Evolutionary conservation across 2,113 vertebrate species (phyloP).

Genomic region (Speoplatyrhinus poulsoni): DNA sequence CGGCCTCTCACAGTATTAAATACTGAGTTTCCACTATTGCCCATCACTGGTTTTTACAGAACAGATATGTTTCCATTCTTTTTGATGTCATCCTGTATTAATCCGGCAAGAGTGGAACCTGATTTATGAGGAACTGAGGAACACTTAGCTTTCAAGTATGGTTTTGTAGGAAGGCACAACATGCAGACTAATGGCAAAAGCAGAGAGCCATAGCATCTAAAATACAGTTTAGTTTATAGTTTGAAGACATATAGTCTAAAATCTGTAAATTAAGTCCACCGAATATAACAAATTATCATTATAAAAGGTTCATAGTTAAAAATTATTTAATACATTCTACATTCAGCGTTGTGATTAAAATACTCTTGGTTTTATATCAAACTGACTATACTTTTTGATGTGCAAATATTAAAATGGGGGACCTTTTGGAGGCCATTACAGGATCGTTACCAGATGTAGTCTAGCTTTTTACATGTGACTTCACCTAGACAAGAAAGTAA

Average conservation of each 20-base stretch:
- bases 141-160: slow-evolving; percentile 45
- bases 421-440: neutral
- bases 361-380: slow-evolving; percentile 6
- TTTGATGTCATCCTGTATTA: slow-evolving; percentile 51
- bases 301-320: neutral
- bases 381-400: neutral
- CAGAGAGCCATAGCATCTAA: slow-evolving; percentile 48
- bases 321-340: no score
- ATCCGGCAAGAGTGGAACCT: slow-evolving; percentile 26
- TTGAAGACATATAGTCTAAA: slow-evolving; percentile 8
- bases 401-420: neutral
- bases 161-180: slow-evolving; percentile 37
- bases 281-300: slow-evolving; percentile 28
- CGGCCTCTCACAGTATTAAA: slow-evolving; percentile 1
- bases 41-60: slow-evolving; percentile 15
- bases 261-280: neutral
- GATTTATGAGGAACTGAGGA: slow-evolving; percentile 59
- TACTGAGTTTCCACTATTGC: neutral
- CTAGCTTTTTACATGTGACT: neutral
- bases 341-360: neutral
- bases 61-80: slow-evolving; percentile 31
- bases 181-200: slow-evolving; percentile 50
- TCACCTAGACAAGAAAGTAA: slow-evolving; percentile 14
- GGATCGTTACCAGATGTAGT: no score
- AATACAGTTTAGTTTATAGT: slow-evolving; percentile 9